These are phyloP conservation scores for Dendronephthya gigantea DNA, from an alignment of 64 coral and sea anemone species.

Conservation along the genomic window DNA sequence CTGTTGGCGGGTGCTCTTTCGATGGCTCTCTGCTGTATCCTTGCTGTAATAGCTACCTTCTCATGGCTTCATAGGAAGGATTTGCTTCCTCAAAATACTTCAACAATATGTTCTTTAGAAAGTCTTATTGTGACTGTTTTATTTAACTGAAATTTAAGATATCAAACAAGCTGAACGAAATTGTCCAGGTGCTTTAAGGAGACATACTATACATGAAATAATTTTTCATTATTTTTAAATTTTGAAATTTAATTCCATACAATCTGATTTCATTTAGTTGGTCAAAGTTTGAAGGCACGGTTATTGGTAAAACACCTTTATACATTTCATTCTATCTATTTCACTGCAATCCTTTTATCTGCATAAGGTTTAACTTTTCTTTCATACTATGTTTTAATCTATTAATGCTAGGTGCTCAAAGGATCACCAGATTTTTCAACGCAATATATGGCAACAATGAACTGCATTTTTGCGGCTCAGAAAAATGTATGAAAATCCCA, in stretches of 20 bases:
- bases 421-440: slow-evolving; percentile 75
- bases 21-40: slow-evolving; percentile 6
- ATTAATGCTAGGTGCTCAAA: slow-evolving; percentile 53
- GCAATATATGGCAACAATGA: slow-evolving; percentile 97
- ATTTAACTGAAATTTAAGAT: neutral
- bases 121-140: neutral
- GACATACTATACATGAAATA: too few species aligned
- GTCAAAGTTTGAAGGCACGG: neutral
- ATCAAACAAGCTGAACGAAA: neutral
- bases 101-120: too few species aligned
- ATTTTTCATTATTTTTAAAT: too few species aligned
- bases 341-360: too few species aligned
- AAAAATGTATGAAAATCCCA: slow-evolving; percentile 63
- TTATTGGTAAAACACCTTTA: neutral
- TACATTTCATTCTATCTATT: too few species aligned
- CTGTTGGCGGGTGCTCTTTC: neutral
- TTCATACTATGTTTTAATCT: too few species aligned
- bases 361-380: too few species aligned
- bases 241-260: neutral
- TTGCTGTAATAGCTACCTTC: neutral
- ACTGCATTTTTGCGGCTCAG: slow-evolving; percentile 95
- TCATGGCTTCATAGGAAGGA: too few species aligned
- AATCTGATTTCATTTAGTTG: neutral
- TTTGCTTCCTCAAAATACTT: neutral
- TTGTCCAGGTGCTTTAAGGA: neutral